Evolutionary conservation across 1,140 invertebrate species (phyloP).

Genomic region (Dendroctonus ponderosae): DNA sequence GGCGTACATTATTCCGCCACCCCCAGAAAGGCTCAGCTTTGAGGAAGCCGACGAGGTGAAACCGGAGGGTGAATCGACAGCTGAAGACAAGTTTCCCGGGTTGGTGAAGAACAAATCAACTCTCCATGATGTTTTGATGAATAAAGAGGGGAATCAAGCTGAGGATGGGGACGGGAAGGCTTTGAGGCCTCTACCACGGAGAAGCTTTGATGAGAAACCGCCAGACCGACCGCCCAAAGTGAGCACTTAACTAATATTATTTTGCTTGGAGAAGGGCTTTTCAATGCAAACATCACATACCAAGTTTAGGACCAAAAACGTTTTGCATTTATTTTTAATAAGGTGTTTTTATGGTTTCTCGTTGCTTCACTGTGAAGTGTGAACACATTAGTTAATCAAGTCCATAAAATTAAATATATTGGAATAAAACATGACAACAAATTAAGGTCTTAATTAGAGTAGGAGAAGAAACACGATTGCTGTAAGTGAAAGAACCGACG

Average conservation of each 20-base stretch:
- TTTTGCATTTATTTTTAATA: no score
- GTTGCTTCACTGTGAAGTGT: no score
- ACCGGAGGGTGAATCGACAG: background rate
- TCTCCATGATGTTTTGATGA: slow-evolving; percentile 9
- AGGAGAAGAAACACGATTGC: no score
- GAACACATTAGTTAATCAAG: no score
- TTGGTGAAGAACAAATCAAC: slow-evolving; percentile 9
- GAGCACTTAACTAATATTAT: background rate
- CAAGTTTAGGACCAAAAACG: no score
- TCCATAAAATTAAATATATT: no score
- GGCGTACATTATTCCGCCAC: slow-evolving; percentile 78
- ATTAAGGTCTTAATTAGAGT: no score
- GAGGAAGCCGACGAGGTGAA: slow-evolving; percentile 28
- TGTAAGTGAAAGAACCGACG: no score
- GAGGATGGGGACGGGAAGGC: background rate
- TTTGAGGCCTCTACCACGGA: slow-evolving; percentile 58
- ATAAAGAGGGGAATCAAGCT: background rate
- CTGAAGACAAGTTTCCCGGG: background rate
- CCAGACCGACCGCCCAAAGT: slow-evolving; percentile 64
- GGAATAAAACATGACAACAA: no score
- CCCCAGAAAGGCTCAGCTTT: slow-evolving; percentile 56
- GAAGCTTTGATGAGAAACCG: slow-evolving; percentile 56
- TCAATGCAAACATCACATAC: no score
- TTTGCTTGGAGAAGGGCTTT: no score
- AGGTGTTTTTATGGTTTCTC: no score